Base-by-base conservation (phyloP, 2,888 invertebrate genomes). In the Xestia rhomboidea region DNA sequence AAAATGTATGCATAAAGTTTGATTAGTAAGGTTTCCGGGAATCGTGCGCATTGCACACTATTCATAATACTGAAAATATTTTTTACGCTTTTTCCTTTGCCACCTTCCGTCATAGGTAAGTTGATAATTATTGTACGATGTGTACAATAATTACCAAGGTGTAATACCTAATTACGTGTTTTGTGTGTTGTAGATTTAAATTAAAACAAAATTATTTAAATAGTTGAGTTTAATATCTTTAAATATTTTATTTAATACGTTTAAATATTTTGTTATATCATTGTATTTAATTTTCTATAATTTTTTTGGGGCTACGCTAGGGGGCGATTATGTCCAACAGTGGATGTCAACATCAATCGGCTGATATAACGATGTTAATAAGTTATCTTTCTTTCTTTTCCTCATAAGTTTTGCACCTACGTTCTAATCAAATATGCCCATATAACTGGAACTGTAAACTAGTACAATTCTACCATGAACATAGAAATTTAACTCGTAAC, bases 401-500 rank as follows among this genome's bases (percentile, higher is more conserved):
- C 6, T 34, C 34, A 34, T 34, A 34, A 60, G 30, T 60, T 30
- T 60, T 62, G 34, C 24, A 62, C 11, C 34, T 63, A 21, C 6
- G 4, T 63, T 6, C 24, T 4, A 38, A 6, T 38, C 24, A 63
- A 63, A 63, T n/a, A 60, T 30, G 4, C n/a, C 27, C 11, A 21
- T 30, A 38, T 18, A 62, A 62, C 41, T 41, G 60, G 0, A 67
- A 73, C 64, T 41, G n/a, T 64, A 64, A 41, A 74, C 18, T 73
- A 81, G 41, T 3, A 68, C 30, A 21, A 57, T 49, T 74, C 34
- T 24, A 64, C 63, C 5, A 68, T 44, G 8, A 57, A 71, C 54
- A 41, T 54, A 49, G 44, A 67, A 74, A 81, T 62, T 72, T 80
- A 4, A 79, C 34, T 64, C 24, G 10, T 66, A 64, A 57, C 10